Evolutionary conservation across 2,113 vertebrate species (phyloP).

Genomic region (Varanus salvator): DNA sequence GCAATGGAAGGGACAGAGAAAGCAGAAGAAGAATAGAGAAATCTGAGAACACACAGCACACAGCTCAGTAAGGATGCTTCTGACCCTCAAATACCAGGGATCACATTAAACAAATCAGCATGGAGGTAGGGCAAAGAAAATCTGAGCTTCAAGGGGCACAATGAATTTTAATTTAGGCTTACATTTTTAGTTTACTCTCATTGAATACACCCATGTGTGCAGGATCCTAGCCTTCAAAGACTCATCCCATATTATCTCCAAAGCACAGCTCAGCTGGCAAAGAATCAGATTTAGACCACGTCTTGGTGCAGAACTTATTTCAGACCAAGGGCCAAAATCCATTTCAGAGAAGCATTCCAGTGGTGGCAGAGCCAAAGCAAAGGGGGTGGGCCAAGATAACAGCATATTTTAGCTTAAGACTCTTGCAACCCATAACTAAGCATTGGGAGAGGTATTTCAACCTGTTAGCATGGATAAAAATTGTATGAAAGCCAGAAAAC

Average conservation of each 20-base stretch:
- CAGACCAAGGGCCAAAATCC: too few species aligned
- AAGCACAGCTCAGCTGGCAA: slow-evolving; percentile 11
- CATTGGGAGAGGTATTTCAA: too few species aligned
- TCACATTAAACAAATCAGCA: slow-evolving; percentile 75
- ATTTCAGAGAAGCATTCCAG: too few species aligned
- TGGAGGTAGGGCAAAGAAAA: slow-evolving; percentile 73
- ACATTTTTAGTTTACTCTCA: slow-evolving; percentile 33
- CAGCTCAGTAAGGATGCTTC: slow-evolving; percentile 87
- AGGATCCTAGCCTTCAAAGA: background rate
- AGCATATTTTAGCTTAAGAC: too few species aligned
- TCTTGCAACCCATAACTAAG: too few species aligned
- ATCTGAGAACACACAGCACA: slow-evolving; percentile 94
- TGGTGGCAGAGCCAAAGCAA: too few species aligned
- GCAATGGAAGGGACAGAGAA: slow-evolving; percentile 91
- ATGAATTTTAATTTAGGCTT: slow-evolving; percentile 31
- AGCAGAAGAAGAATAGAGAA: slow-evolving; percentile 90
- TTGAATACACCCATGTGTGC: slow-evolving; percentile 52
- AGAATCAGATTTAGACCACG: background rate
- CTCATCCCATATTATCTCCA: background rate
- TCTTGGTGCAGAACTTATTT: background rate
- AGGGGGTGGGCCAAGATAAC: too few species aligned
- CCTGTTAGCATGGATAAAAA: too few species aligned
- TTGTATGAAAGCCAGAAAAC: too few species aligned
- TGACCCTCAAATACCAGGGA: slow-evolving; percentile 86
- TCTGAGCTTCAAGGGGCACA: slow-evolving; percentile 55